Evolutionary conservation across 2,888 invertebrate genomes (phyloP).

Genomic region (Spisula subtruncata): DNA sequence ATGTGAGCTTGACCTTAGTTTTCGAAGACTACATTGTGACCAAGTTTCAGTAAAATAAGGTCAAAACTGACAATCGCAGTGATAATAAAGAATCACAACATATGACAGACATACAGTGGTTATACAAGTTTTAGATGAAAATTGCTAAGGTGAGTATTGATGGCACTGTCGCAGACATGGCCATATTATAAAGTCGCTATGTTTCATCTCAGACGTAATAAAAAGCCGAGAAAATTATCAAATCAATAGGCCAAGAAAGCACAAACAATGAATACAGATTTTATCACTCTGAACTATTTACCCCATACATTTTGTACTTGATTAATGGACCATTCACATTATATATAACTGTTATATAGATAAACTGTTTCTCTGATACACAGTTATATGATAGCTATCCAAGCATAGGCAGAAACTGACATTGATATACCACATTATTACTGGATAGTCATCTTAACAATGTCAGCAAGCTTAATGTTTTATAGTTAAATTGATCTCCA

Average conservation of each 20-base stretch:
- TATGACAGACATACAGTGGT: no score
- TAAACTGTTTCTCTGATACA: not conserved
- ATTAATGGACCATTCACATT: not conserved
- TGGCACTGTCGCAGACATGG: no score
- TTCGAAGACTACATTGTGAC: no score
- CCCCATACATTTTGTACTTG: not conserved
- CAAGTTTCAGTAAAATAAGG: no score
- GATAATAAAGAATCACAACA: no score
- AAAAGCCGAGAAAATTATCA: not conserved
- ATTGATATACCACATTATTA: not conserved
- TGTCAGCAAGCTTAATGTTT: not conserved
- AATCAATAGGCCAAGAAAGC: not conserved
- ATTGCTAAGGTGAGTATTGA: no score
- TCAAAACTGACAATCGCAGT: no score
- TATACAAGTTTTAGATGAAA: no score
- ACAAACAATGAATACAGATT: not conserved
- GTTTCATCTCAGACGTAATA: not conserved
- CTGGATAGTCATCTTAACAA: not conserved
- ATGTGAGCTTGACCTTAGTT: no score
- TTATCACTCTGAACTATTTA: not conserved
- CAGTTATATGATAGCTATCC: not conserved
- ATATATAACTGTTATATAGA: not conserved
- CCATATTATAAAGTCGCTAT: not conserved
- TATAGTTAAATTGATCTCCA: not conserved
- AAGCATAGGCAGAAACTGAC: not conserved